Evolutionary conservation across 2,113 vertebrate genomes (phyloP), one percentile per base, ranked within the genome.

Genomic region (Malurus melanocephalus): DNA sequence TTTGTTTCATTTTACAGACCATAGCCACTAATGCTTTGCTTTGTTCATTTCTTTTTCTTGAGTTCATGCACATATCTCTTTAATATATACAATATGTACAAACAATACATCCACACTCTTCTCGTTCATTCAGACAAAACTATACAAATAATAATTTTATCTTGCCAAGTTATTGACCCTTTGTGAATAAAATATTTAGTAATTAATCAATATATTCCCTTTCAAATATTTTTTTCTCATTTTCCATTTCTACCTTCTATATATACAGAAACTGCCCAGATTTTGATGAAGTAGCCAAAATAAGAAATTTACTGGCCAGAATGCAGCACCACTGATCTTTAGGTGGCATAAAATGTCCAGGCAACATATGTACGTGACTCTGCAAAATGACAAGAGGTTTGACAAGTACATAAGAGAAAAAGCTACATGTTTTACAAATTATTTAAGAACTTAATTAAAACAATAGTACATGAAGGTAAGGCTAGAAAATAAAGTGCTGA

Each of bases 71-170:
- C 98, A 98, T 99, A 99, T 98, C 98, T 99, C 98, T 98, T 97
- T 98, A 98, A 89, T 99, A 99, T 99, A 98, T 99, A 99, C 99
- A 99, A 94, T 99, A 99, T 99, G 95, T 99, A 99, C 99, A 99
- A 99, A 99, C 98, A 99, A 98, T 99, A 99, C 98, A 99, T 98
- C 99, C 98, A 98, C 98, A 98, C 98, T 98, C 98, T 97, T 95
- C 97, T 97, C 96, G 97, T 97, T 98, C 98, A 98, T 99, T 99
- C 99, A 98, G 98, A 99, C 98, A 99, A 99, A 99, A 99, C 99
- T 99, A 99, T 99, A 99, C 99, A 99, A 99, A 99, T 99, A 98
- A 98, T 98, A 98, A 98, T 98, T 98, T 98, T 98, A 98, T 98
- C 98, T 97, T 97, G 98, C 98, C 98, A 98, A 98, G 98, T 98